Evolutionary conservation across 2,113 vertebrate genomes (phyloP).

Genomic region (Falco punctatus): DNA sequence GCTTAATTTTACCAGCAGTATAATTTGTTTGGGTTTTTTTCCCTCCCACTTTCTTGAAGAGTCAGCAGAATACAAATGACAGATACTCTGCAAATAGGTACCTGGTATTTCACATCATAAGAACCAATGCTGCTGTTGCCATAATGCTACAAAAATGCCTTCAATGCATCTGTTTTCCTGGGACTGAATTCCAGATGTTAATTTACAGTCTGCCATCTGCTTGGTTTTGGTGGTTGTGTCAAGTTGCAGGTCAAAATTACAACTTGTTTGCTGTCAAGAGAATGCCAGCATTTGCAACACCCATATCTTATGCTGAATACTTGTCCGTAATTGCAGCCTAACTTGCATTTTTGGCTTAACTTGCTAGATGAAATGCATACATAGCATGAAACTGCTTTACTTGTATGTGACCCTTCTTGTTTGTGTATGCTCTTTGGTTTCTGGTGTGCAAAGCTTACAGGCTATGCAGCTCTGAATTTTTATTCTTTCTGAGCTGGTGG

Average conservation of each 20-base stretch:
- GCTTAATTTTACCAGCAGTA: background rate
- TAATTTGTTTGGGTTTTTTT: background rate
- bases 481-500: background rate
- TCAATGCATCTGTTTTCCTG: conserved; percentile 1
- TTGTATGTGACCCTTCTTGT: background rate
- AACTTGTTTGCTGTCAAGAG: background rate
- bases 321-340: background rate
- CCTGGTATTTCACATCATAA: background rate
- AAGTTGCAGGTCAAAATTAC: conserved; percentile 22
- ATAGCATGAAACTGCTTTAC: background rate
- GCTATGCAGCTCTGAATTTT: background rate
- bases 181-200: conserved; percentile 57
- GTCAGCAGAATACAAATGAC: background rate
- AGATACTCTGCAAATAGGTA: background rate
- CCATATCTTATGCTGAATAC: background rate
- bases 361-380: background rate
- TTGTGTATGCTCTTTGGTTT: background rate
- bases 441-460: background rate
- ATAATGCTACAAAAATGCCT: conserved; percentile 2
- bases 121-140: background rate
- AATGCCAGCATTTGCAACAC: background rate
- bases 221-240: conserved; percentile 37
- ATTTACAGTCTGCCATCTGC: conserved; percentile 50
- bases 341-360: background rate
- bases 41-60: background rate